Conservation (phyloP, 2,113 vertebrate genomes). For the Coryphaenoides rupestris region DNA sequence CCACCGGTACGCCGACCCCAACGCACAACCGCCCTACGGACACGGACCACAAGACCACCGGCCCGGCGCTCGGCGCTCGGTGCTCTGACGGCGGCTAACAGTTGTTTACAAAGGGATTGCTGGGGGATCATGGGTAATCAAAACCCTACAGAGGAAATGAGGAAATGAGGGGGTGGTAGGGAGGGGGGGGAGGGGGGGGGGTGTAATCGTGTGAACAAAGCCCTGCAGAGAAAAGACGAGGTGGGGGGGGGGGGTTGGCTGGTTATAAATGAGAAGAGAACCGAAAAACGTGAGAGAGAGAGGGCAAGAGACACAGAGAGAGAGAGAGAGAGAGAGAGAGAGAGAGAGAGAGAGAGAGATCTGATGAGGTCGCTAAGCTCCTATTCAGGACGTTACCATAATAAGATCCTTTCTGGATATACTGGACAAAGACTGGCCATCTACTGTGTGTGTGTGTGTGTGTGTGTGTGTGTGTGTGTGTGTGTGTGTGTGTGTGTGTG, state of each 20-base stretch:
- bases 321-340: slow-evolving; percentile 18
- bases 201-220: slow-evolving; percentile 53
- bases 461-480: slow-evolving; percentile 42
- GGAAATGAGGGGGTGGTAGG: slow-evolving; percentile 45
- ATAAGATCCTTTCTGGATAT: slow-evolving; percentile 57
- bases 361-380: slow-evolving; percentile 46
- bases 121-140: slow-evolving; percentile 35
- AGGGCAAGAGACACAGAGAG: slow-evolving; percentile 2
- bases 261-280: not conserved
- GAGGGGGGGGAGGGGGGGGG: slow-evolving; percentile 17
- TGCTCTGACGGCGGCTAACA: slow-evolving; percentile 24
- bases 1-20: too few relatives aligned
- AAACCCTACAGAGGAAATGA: slow-evolving; percentile 51
- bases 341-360: slow-evolving; percentile 32
- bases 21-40: too few relatives aligned
- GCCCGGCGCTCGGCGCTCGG: too few relatives aligned
- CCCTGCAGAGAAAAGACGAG: slow-evolving; percentile 13
- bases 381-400: slow-evolving; percentile 53
- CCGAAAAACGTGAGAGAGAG: not conserved
- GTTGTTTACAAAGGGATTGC: slow-evolving; percentile 16
- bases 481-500: slow-evolving; percentile 4
- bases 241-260: slow-evolving; percentile 1
- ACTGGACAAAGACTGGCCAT: slow-evolving; percentile 44
- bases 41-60: too few relatives aligned
- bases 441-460: slow-evolving; percentile 27